Evolutionary conservation across 2,888 invertebrate genomes (phyloP).

Genomic region (Eilema sororculum): DNA sequence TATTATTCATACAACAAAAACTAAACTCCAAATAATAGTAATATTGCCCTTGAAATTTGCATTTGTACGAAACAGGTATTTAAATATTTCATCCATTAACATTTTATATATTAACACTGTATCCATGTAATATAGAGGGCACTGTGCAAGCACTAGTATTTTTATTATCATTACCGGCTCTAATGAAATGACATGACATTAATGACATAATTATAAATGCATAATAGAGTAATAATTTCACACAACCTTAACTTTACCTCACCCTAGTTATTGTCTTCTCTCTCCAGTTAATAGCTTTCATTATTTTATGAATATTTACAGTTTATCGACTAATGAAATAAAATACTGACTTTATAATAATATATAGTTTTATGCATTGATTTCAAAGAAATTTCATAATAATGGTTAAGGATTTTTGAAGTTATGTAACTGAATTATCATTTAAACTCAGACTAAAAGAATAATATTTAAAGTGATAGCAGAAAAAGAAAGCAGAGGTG

Average conservation of each 20-base stretch:
- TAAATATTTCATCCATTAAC: not conserved
- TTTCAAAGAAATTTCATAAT: not conserved
- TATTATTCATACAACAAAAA: conserved; percentile 21
- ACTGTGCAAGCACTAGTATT: not conserved
- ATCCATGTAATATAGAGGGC: not conserved
- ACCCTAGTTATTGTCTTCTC: not conserved
- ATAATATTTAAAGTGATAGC: no score
- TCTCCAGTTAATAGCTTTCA: no score
- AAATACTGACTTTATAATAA: not conserved
- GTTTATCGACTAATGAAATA: not conserved
- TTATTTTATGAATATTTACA: no score
- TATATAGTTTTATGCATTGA: not conserved
- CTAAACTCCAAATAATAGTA: conserved; percentile 9
- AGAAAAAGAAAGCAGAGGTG: not conserved
- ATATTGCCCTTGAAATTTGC: not conserved
- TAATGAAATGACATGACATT: no score
- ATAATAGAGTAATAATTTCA: not conserved
- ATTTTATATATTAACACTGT: not conserved
- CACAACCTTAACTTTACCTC: not conserved
- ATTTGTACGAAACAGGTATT: conserved; percentile 1
- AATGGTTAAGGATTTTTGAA: not conserved
- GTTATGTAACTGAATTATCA: not conserved
- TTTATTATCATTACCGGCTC: no score
- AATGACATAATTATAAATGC: not conserved
- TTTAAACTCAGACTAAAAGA: not conserved